A percentile compares a stretch with the other conserved stretches of the same genome.
These are phyloP conservation scores for Hydrotaea cyrtoneurina DNA, from an alignment of 2,888 invertebrate species.

Conservation along the genomic window DNA sequence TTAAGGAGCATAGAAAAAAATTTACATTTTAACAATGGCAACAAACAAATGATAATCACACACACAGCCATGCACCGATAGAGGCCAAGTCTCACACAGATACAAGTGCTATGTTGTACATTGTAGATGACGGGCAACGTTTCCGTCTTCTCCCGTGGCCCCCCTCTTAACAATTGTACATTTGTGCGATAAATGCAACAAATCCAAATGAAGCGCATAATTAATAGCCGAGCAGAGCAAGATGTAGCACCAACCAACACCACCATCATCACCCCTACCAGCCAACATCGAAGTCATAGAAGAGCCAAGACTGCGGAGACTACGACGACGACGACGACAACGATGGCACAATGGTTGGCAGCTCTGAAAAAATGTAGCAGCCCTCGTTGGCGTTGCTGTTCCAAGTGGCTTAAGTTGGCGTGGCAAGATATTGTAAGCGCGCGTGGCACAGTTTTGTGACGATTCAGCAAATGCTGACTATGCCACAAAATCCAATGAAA, in stretches of 20 bases:
- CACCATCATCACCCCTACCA: background rate
- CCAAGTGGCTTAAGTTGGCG: conserved; percentile 42
- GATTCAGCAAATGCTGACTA: conserved; percentile 58
- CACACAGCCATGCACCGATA: background rate
- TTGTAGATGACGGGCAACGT: background rate
- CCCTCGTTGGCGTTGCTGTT: background rate
- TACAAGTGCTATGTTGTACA: background rate
- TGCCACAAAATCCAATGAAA: conserved; percentile 34
- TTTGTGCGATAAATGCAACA: conserved; percentile 29
- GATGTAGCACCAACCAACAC: background rate
- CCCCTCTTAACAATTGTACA: conserved; percentile 32
- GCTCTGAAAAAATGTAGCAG: background rate
- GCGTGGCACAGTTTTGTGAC: conserved; percentile 54
- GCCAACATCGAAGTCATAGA: background rate
- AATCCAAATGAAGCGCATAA: conserved; percentile 43
- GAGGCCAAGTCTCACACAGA: background rate
- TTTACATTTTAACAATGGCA: conserved; percentile 35
- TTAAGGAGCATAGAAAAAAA: background rate
- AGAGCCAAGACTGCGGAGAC: background rate
- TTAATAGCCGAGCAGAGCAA: conserved; percentile 14
- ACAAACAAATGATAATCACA: conserved; percentile 29
- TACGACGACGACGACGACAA: background rate
- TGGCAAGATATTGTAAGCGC: conserved; percentile 35
- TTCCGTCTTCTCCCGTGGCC: background rate
- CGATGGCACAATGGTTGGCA: background rate